Evolutionary conservation across 2,113 vertebrate species (phyloP), one percentile per base, ranked within the genome.

Genomic region (Oncorhynchus gorbuscha): DNA sequence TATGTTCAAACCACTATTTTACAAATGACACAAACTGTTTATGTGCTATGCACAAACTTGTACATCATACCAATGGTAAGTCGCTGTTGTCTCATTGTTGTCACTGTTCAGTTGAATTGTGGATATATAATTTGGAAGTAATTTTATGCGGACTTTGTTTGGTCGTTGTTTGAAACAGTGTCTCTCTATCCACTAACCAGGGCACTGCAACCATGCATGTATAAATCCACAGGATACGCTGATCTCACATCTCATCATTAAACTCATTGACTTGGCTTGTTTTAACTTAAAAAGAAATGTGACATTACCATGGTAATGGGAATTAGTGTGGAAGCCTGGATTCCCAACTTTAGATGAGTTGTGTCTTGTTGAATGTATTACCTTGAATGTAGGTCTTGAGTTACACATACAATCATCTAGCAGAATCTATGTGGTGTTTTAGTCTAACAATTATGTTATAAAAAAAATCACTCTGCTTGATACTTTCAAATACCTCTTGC

Each of bases 391-490:
- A 81, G 62, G 83, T 89, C 49, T 66, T 30, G n/a, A 79, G 45
- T 75, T 78, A 35, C 65, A 65, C 45, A 85, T 77, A 77, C 70
- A 69, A 20, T 79, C 79, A 88, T 88, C 81, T 82, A 32, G 59
- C 73, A 76, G 79, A 69, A 86, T 81, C 81, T 78, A 72, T 75
- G 67, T 75, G 65, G 66, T 64, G 55, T 85, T 81, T 83, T 71
- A 20, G 74, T 62, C 20, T 87, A 91, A 88, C 84, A 84, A 89
- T 88, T 80, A 32, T 81, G 82, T 84, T 82, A 82, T 89, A 90
- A 88, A 89, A 28, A 28, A 90, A 83, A 86, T 88, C 77, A 83
- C 72, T 81, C 81, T 83, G 73, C 72, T 80, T 85, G 74, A 76
- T 86, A 73, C 78, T 80, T 78, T 67, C 67, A 79, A 76, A 80